Evolutionary conservation across 2,888 invertebrate species (phyloP).

Genomic region (Spodoptera littoralis): DNA sequence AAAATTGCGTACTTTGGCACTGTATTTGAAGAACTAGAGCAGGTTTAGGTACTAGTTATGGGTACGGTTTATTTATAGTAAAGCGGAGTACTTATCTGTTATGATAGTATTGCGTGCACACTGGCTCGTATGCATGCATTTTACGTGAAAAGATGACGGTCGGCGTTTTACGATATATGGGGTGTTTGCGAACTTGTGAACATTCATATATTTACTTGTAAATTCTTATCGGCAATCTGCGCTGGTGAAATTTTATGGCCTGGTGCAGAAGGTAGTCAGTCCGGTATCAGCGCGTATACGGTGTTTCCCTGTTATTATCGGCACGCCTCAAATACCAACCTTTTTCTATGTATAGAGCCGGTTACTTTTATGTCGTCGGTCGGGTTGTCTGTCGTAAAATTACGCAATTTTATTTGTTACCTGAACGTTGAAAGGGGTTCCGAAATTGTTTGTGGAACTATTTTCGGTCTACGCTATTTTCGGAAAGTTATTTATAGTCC

Average conservation of each 20-base stretch:
- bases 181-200: conserved; percentile 50
- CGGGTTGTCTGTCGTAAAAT: conserved; percentile 36
- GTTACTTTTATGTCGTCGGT: conserved; percentile 35
- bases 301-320: conserved; percentile 53
- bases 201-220: conserved; percentile 60
- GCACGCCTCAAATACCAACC: conserved; percentile 50
- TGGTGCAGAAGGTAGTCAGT: conserved; percentile 27
- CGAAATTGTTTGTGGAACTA: conserved; percentile 12
- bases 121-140: conserved; percentile 17
- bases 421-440: conserved; percentile 9
- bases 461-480: conserved; percentile 32
- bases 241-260: conserved; percentile 60
- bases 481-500: conserved; percentile 28
- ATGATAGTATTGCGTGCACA: conserved; percentile 42
- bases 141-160: conserved; percentile 43
- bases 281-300: conserved; percentile 40
- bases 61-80: conserved; percentile 17
- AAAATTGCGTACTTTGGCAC: not conserved
- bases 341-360: conserved; percentile 19
- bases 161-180: conserved; percentile 47
- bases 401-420: conserved; percentile 20
- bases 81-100: conserved; percentile 12
- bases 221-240: conserved; percentile 62
- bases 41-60: conserved; percentile 1
- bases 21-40: conserved; percentile 3